These are phyloP conservation scores for Ceyx margarethae DNA, from an alignment of 2,113 vertebrate species.

Conservation along the genomic window DNA sequence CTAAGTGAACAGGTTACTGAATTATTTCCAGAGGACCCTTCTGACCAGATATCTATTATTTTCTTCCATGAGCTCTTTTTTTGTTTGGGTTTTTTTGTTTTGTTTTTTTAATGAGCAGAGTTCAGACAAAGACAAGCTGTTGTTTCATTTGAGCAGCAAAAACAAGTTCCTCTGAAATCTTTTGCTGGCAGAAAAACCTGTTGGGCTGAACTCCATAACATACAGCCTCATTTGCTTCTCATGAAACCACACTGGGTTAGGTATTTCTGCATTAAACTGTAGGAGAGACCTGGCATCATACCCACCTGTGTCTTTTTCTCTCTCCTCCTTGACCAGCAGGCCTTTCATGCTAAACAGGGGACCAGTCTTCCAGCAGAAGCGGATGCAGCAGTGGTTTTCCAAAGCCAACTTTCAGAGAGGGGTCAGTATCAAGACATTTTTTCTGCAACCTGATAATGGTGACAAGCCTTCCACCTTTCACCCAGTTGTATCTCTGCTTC, in stretches of 20 bases:
- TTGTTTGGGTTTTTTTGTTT: not conserved
- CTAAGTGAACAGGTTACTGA: not conserved
- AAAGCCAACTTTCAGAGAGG: constrained; percentile 37
- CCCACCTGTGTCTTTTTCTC: not conserved
- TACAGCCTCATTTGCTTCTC: not conserved
- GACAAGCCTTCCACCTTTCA: not conserved
- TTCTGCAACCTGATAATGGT: not conserved
- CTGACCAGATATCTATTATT: not conserved
- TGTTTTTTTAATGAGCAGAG: not conserved
- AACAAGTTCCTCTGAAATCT: not conserved
- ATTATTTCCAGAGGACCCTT: not conserved
- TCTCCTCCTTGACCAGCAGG: not conserved
- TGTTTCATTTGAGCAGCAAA: not conserved
- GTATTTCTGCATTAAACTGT: not conserved
- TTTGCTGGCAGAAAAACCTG: constrained; percentile 9
- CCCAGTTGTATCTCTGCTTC: not conserved
- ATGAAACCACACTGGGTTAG: not conserved
- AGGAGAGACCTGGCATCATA: not conserved
- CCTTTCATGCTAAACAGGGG: constrained; percentile 30
- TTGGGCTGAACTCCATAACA: not conserved
- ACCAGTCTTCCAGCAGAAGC: constrained; percentile 45
- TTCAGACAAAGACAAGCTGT: not conserved
- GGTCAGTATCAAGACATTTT: constrained; percentile 43
- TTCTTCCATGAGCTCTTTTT: not conserved
- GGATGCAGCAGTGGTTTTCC: not conserved